phyloP scores from a whole-genome alignment of 2,797 vertebrate genomes.

The Philypnodon macrostomus region DNA sequence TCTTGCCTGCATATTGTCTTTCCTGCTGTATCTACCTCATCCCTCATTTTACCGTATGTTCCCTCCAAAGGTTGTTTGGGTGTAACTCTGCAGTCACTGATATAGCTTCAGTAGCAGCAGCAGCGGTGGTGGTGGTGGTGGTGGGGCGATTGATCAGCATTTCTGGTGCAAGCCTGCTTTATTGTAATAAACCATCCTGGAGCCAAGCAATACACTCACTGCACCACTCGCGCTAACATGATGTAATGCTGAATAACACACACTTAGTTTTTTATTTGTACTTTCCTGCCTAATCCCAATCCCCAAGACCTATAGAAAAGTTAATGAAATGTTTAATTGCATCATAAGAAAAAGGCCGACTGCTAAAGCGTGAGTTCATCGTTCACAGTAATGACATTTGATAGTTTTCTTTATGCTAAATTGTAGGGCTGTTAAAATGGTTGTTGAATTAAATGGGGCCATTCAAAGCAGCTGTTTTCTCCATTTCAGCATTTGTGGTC shows the following conservation, averaged over 20 bases:
- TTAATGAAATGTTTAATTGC: slow-evolving; percentile 26
- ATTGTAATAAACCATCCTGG: slow-evolving; percentile 52
- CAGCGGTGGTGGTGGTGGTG: slow-evolving; percentile 4
- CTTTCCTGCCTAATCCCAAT: slow-evolving; percentile 15
- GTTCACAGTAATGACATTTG: not conserved
- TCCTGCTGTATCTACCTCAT: not conserved
- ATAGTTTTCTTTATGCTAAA: too few species aligned
- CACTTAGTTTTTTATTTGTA: slow-evolving; percentile 31
- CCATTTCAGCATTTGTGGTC: slow-evolving; percentile 31
- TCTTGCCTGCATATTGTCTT: slow-evolving; percentile 2
- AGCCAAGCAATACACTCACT: slow-evolving; percentile 24
- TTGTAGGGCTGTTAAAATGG: too few species aligned
- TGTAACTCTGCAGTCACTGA: slow-evolving; percentile 62
- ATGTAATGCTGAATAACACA: slow-evolving; percentile 41
- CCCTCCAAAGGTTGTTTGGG: slow-evolving; percentile 39
- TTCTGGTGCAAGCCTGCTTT: slow-evolving; percentile 61
- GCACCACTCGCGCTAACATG: slow-evolving; percentile 28
- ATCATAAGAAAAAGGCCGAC: not conserved
- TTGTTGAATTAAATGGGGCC: not conserved
- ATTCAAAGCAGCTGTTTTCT: slow-evolving; percentile 33
- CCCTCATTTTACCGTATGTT: not conserved
- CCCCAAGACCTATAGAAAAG: slow-evolving; percentile 7
- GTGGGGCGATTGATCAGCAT: slow-evolving; percentile 59
- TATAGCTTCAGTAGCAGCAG: slow-evolving; percentile 25
- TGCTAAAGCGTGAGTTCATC: not conserved